phyloP scores from a whole-genome alignment of 1,140 invertebrate genomes.

The Neelides sp. region DNA sequence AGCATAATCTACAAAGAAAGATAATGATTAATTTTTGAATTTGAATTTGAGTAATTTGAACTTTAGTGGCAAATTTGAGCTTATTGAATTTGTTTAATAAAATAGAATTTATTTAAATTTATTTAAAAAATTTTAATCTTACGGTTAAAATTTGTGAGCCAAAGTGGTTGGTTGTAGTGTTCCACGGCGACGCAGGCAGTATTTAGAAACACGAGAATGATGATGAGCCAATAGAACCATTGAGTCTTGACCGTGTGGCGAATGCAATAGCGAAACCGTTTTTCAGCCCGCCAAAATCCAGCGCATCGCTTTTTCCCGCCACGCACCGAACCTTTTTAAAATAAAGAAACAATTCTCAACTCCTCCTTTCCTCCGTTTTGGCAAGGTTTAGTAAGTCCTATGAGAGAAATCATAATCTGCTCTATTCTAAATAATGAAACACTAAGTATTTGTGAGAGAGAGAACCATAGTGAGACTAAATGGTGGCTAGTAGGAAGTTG shows the following conservation, averaged over 20 bases:
- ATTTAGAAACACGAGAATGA: constrained; percentile 97
- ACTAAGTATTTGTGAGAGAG: too few relatives aligned
- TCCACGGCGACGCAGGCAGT: constrained; percentile 96
- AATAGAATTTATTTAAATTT: neutral
- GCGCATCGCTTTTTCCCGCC: too few relatives aligned
- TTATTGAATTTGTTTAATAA: neutral
- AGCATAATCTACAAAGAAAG: constrained; percentile 73
- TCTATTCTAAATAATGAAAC: too few relatives aligned
- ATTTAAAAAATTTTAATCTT: constrained; percentile 45
- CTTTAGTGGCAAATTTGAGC: neutral
- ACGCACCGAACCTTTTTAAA: too few relatives aligned
- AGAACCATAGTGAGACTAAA: too few relatives aligned
- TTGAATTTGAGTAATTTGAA: neutral
- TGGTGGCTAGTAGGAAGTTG: too few relatives aligned
- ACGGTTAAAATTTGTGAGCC: constrained; percentile 90
- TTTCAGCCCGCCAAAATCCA: constrained; percentile 13
- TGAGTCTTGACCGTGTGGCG: constrained; percentile 45
- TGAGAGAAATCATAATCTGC: too few relatives aligned
- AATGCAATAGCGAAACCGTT: constrained; percentile 33
- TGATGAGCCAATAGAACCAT: constrained; percentile 60
- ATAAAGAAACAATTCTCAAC: too few relatives aligned
- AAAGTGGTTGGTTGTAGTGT: constrained; percentile 88
- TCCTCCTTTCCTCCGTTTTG: constrained; percentile 76
- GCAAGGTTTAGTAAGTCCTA: too few relatives aligned
- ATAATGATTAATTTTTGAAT: neutral